A percentile compares a stretch with the other conserved stretches of the same genome.
Conservation (phyloP, 2,888 invertebrate genomes). For the Dioctria linearis region DNA sequence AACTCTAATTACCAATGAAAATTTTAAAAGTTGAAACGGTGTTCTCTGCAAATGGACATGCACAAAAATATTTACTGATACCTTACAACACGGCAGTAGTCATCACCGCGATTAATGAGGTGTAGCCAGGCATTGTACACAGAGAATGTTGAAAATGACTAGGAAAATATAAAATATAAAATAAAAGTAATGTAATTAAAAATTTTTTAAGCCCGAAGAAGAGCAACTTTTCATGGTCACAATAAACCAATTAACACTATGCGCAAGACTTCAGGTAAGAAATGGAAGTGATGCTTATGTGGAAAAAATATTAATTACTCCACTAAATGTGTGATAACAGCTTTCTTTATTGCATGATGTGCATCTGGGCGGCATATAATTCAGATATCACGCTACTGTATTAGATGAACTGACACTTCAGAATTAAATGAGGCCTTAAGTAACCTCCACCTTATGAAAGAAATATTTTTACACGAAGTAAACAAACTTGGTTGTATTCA, state of each 20-base stretch:
- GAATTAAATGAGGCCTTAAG: conserved; percentile 3
- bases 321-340: conserved; percentile 48
- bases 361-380: conserved; percentile 6
- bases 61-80: not conserved
- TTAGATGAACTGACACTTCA: conserved; percentile 2
- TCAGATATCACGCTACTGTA: conserved; percentile 20
- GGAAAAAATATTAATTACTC: conserved; percentile 32
- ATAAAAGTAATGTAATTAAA: not conserved
- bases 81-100: conserved; percentile 20
- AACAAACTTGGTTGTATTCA: no score
- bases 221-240: conserved; percentile 9
- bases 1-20: conserved; percentile 19
- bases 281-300: not conserved
- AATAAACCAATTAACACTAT: conserved; percentile 47
- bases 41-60: not conserved
- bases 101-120: conserved; percentile 14
- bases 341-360: conserved; percentile 35
- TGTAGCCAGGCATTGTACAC: not conserved
- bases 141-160: not conserved
- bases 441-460: not conserved
- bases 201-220: not conserved
- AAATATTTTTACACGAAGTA: not conserved
- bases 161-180: not conserved
- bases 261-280: not conserved
- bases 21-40: not conserved